phyloP scores from a whole-genome alignment of 2,888 invertebrate genomes.

The Acrobasis suavella region DNA sequence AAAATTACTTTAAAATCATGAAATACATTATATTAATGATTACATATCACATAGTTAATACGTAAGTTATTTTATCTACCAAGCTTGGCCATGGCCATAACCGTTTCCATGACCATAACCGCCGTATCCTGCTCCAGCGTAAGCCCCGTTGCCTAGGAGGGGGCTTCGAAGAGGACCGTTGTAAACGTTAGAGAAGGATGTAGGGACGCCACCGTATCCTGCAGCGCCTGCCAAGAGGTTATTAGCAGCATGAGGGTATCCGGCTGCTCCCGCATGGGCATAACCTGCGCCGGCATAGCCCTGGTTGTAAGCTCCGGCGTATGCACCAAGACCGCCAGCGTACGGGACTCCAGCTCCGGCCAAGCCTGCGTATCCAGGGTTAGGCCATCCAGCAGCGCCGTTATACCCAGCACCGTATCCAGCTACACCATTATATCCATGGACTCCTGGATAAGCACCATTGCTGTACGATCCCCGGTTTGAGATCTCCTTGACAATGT shows the following conservation, averaged over 20 bases:
- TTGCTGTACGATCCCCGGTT: background rate
- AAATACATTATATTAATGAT: background rate
- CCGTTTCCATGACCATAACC: slow-evolving; percentile 8
- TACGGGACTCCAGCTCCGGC: slow-evolving; percentile 16
- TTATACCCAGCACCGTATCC: slow-evolving; percentile 5
- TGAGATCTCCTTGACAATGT: slow-evolving; percentile 23
- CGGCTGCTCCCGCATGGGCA: background rate
- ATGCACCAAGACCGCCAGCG: slow-evolving; percentile 11
- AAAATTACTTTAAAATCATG: background rate
- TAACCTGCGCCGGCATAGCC: slow-evolving; percentile 6
- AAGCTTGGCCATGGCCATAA: background rate
- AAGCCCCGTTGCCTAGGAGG: slow-evolving; percentile 6
- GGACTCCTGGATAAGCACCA: slow-evolving; percentile 5
- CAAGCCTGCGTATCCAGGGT: slow-evolving; percentile 17
- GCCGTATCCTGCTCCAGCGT: slow-evolving; percentile 1
- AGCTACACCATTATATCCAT: background rate
- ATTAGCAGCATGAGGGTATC: slow-evolving; percentile 12
- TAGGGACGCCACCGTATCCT: slow-evolving; percentile 5
- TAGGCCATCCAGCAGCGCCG: slow-evolving; percentile 21
- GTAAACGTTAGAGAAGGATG: slow-evolving; percentile 19
- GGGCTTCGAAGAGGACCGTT: slow-evolving; percentile 9
- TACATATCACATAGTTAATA: background rate
- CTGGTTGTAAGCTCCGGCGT: slow-evolving; percentile 4
- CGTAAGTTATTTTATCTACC: background rate
- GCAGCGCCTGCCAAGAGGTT: slow-evolving; percentile 1